A percentile compares a stretch with the other conserved stretches of the same genome.
phyloP scores from a whole-genome alignment of 2,113 vertebrate species.

The Motacilla tschutschensis region DNA sequence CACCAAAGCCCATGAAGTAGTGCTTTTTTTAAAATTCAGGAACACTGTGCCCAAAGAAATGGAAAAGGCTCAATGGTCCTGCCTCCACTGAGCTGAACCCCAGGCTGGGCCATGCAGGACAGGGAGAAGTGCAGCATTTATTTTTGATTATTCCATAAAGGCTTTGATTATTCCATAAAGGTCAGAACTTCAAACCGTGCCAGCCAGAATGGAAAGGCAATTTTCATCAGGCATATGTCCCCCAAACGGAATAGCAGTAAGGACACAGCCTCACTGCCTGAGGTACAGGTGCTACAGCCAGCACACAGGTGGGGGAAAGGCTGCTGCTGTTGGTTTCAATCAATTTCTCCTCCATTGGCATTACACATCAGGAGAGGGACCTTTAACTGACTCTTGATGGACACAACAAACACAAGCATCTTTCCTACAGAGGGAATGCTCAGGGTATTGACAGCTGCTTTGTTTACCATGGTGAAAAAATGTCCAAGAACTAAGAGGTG shows the following conservation, averaged over 20 bases:
- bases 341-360: background rate
- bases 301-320: background rate
- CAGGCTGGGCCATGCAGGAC: background rate
- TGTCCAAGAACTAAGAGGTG: background rate
- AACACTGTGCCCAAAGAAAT: background rate
- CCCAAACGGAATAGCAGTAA: background rate
- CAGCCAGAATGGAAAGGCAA: background rate
- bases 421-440: background rate
- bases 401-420: background rate
- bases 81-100: background rate
- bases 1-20: background rate
- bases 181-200: background rate
- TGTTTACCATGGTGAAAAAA: background rate
- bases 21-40: background rate
- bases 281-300: background rate
- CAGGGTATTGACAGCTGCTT: background rate
- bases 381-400: background rate
- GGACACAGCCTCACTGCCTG: background rate
- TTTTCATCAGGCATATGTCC: accelerated
- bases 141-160: background rate
- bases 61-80: background rate
- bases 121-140: background rate
- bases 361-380: background rate
- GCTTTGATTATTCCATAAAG: background rate
- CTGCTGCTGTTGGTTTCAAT: background rate